phyloP scores from a whole-genome alignment of 2,113 vertebrate species.

The Pholis gunnellus region DNA sequence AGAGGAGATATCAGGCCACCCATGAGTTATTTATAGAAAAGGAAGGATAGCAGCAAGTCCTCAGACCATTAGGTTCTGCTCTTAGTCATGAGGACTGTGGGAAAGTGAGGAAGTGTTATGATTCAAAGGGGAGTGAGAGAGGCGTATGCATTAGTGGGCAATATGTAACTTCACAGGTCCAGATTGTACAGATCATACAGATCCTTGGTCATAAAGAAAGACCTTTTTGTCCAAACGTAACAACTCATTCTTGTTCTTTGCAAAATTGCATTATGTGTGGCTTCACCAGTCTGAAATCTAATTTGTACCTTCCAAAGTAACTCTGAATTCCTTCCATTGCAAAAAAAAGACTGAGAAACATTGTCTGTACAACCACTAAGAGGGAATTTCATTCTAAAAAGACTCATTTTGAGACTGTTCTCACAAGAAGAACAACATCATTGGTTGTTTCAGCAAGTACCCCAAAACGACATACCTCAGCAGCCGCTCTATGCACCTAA shows the following conservation, averaged over 20 bases:
- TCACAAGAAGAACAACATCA: no score
- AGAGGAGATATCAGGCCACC: conserved; percentile 8
- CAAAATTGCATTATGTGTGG: no score
- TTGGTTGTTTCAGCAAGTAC: no score
- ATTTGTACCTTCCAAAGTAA: no score
- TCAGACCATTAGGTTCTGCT: neutral
- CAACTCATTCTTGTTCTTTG: neutral
- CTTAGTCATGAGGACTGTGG: neutral
- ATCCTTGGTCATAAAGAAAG: neutral
- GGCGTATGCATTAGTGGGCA: neutral
- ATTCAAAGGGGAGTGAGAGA: neutral
- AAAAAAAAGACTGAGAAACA: no score
- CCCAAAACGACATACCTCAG: no score
- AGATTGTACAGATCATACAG: neutral
- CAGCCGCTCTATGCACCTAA: no score
- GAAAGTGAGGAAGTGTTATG: neutral
- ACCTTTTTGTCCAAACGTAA: neutral
- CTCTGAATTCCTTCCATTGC: no score
- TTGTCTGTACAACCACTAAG: no score
- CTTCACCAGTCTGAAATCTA: no score
- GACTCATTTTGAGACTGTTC: no score
- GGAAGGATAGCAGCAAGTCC: neutral
- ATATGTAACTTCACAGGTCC: neutral
- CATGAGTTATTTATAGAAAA: conserved; percentile 15
- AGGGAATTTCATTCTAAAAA: no score